Percentiles rank a stretch among this genome's conserved stretches.
Conservation (phyloP, 2,888 invertebrate genomes). For the Aromia moschata region DNA sequence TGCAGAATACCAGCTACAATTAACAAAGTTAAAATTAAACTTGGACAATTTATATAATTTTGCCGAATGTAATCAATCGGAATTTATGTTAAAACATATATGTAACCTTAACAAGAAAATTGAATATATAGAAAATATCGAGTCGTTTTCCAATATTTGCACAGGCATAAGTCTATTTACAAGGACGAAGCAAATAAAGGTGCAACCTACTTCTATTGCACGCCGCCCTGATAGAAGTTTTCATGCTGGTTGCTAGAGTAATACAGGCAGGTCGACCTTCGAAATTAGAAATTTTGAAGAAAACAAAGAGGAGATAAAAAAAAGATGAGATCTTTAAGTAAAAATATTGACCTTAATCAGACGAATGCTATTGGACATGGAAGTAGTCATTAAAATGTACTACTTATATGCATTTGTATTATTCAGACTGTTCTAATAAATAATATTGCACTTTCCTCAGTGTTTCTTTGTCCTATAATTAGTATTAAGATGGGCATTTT, state of each 20-base stretch:
- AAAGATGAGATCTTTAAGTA: slow-evolving; percentile 24
- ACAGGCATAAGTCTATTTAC: slow-evolving; percentile 25
- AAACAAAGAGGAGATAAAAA: slow-evolving; percentile 26
- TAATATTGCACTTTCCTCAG: no score
- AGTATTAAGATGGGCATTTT: neutral
- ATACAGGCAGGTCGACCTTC: slow-evolving; percentile 29
- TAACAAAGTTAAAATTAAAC: slow-evolving; percentile 14
- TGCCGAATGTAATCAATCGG: slow-evolving; percentile 27
- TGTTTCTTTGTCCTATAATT: no score
- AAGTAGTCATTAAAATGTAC: slow-evolving; percentile 14
- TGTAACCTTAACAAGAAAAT: slow-evolving; percentile 29
- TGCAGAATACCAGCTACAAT: slow-evolving; percentile 20
- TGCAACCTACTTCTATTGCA: slow-evolving; percentile 30
- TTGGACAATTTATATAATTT: slow-evolving; percentile 24
- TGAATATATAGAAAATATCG: slow-evolving; percentile 28
- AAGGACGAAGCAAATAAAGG: slow-evolving; percentile 21
- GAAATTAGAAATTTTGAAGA: slow-evolving; percentile 27
- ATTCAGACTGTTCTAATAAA: no score
- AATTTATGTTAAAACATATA: slow-evolving; percentile 34
- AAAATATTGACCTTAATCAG: slow-evolving; percentile 29
- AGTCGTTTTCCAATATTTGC: slow-evolving; percentile 29
- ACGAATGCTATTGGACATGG: slow-evolving; percentile 16
- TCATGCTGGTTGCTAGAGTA: slow-evolving; percentile 26
- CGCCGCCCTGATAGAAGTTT: slow-evolving; percentile 26
- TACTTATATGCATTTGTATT: neutral